Percentiles rank a stretch among this genome's conserved stretches.
Evolutionary conservation across 2,888 invertebrate genomes (phyloP).

Genomic region (Clanis bilineata): DNA sequence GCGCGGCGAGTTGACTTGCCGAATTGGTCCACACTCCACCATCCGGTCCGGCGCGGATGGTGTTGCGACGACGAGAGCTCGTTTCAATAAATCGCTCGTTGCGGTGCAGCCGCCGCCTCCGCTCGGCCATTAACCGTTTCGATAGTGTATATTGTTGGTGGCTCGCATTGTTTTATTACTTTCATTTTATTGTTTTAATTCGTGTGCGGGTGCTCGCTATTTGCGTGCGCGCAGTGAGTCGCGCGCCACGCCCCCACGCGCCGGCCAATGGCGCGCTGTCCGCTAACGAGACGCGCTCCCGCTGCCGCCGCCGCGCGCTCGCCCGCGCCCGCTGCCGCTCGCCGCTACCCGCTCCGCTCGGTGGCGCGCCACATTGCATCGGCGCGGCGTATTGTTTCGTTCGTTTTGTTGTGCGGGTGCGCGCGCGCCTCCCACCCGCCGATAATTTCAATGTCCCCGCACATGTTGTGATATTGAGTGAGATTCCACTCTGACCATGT

Average conservation of each 20-base stretch:
- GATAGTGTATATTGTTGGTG: conserved; percentile 73
- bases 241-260: conserved; percentile 67
- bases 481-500: conserved; percentile 74
- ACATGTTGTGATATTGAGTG: conserved; percentile 78
- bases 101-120: conserved; percentile 59
- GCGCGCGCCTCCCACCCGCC: conserved; percentile 73
- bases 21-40: too few species aligned
- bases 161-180: conserved; percentile 79
- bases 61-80: conserved; percentile 36
- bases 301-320: conserved; percentile 33
- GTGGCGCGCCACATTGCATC: conserved; percentile 50
- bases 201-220: conserved; percentile 80
- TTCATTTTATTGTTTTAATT: conserved; percentile 82
- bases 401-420: conserved; percentile 15
- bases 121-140: conserved; percentile 76
- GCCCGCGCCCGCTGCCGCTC: conserved; percentile 45
- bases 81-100: conserved; percentile 66
- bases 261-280: conserved; percentile 64
- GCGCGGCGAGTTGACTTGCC: not conserved
- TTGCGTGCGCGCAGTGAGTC: conserved; percentile 81
- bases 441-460: conserved; percentile 79
- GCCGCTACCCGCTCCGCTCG: conserved; percentile 35
- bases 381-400: conserved; percentile 28
- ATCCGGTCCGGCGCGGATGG: not conserved
- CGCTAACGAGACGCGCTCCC: conserved; percentile 59